Base-by-base conservation (phyloP, 2,888 invertebrate genomes). In the Pyrochroa serraticornis region DNA sequence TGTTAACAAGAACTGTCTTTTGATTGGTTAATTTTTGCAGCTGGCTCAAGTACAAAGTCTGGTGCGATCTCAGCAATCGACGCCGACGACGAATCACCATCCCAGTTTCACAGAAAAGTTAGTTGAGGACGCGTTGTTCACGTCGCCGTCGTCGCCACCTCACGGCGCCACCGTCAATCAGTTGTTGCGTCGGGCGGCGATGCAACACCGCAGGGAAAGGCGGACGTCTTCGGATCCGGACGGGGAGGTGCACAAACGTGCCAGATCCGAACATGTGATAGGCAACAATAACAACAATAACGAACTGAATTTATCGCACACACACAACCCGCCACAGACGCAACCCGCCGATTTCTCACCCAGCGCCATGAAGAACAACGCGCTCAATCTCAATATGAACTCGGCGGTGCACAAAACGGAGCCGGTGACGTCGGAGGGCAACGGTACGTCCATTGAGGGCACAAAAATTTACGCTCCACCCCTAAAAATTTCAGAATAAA, bases 41-140 rank as follows among this genome's bases (percentile, higher is more conserved):
- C 76, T 89, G 79, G 85, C 88, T 70, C 89, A 85, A 78, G 84
- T 85, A 75, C 85, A 88, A 79, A 85, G 83, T 77, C 78, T 88
- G 76, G 86, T 86, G 67, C 83, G 71, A 82, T 86, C 68, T 81
- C 87, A 63, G 81, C 86, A 58, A 46, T 61, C 69, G 46, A 71
- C 73, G 49, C 77, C 76, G 55, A 71, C 70, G 58, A 46, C 80
- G 61, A 80, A 78, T 68, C 75, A 84, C 81, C 75, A 65, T 65
- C 71, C 68, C 63, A 73, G 12, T 80, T 84, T 80, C 68, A 74
- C 79, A 47, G 81, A 81, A 47, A 80, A 80, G 74, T 70, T 81
- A 68, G 79, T 82, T 60, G 84, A 84, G 66, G 84, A 84, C 58
- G 75, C 79, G 3, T 82, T 87, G 56, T 84, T 87, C 67, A 84